Evolutionary conservation across 2,797 vertebrate genomes (phyloP).

Genomic region (Syncerus caffer): DNA sequence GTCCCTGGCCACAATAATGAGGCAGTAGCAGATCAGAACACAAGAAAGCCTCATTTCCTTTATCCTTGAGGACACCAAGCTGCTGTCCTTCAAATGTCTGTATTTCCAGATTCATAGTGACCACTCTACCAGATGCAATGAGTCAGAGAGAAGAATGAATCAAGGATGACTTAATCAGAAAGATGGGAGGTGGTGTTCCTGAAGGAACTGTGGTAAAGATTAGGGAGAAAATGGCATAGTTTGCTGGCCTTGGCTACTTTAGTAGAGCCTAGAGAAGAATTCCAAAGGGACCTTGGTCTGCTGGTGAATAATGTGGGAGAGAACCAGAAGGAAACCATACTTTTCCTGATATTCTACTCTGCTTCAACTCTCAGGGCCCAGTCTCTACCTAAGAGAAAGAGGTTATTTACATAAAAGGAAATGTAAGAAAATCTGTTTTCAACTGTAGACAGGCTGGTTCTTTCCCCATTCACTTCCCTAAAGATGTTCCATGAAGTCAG

Average conservation of each 20-base stretch:
- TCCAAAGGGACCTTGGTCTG: not conserved
- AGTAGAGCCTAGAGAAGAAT: not conserved
- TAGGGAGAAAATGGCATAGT: not conserved
- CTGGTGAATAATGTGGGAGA: not conserved
- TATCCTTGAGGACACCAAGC: not conserved
- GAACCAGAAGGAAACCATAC: not conserved
- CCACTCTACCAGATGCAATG: not conserved
- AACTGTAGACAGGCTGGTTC: not conserved
- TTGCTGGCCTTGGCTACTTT: not conserved
- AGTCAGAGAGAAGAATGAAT: constrained; percentile 30
- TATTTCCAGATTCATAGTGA: not conserved
- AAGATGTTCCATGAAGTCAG: not conserved
- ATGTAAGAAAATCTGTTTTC: not conserved
- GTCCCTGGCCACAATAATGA: not conserved
- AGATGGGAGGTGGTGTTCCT: not conserved
- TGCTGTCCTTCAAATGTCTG: not conserved
- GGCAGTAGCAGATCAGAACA: not conserved
- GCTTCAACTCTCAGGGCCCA: not conserved
- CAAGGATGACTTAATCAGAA: constrained; percentile 26
- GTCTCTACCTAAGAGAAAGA: not conserved
- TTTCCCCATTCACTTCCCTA: not conserved
- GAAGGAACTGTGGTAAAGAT: not conserved
- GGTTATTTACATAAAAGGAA: not conserved
- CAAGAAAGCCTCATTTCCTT: not conserved
- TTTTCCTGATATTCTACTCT: not conserved